phyloP scores from a whole-genome alignment of 2,888 invertebrate species.

The Tetranychus truncatus region DNA sequence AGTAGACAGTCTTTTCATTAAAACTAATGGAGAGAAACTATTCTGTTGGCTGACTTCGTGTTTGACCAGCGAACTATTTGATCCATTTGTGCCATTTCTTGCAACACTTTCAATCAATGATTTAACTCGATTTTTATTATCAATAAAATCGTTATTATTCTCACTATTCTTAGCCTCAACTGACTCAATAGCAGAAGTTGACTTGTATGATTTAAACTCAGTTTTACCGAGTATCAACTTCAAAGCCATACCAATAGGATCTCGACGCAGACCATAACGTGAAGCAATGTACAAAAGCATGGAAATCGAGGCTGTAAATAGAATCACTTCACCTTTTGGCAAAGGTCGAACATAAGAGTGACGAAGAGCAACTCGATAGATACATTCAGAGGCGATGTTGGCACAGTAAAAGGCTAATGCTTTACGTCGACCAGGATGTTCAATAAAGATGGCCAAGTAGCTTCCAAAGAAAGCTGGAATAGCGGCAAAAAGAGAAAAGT shows the following conservation, averaged over 20 bases:
- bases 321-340: constrained; percentile 16
- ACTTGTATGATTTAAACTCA: background rate
- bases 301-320: constrained; percentile 17
- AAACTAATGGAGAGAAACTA: background rate
- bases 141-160: background rate
- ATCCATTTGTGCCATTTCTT: too few relatives aligned
- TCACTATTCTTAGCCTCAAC: background rate
- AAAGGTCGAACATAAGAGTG: background rate
- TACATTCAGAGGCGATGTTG: constrained; percentile 18
- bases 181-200: background rate
- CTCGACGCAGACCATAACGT: constrained; percentile 14
- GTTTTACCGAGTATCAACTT: constrained; percentile 12
- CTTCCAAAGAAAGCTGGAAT: constrained; percentile 14
- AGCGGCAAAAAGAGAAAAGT: constrained; percentile 13
- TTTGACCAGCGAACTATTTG: background rate
- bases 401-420: constrained; percentile 19
- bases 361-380: constrained; percentile 8
- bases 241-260: constrained; percentile 16
- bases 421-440: constrained; percentile 14
- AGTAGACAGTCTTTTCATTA: background rate
- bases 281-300: constrained; percentile 5
- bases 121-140: background rate
- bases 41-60: background rate
- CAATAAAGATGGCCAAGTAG: constrained; percentile 15
- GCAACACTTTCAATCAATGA: too few relatives aligned